A percentile compares a stretch with the other conserved stretches of the same genome.
Evolutionary conservation across 1,140 invertebrate genomes (phyloP).

Genomic region (Platorchestia sp.): DNA sequence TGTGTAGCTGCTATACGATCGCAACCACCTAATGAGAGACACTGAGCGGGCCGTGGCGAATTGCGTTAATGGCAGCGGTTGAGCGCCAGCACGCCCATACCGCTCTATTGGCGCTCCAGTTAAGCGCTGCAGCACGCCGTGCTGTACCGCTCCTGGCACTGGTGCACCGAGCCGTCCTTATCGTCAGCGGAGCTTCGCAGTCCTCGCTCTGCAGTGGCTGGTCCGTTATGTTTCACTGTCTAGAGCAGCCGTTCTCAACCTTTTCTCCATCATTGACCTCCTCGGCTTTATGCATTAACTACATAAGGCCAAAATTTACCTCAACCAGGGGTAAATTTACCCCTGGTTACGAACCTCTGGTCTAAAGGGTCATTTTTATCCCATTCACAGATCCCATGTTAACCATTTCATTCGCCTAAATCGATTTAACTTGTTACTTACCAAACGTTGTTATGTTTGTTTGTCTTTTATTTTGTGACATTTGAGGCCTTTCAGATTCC

Average conservation of each 20-base stretch:
- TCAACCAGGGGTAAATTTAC: no score
- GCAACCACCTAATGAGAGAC: constrained; percentile 21
- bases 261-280: no score
- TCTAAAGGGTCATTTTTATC: background rate
- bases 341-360: no score
- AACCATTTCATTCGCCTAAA: background rate
- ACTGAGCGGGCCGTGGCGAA: constrained; percentile 18
- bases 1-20: constrained; percentile 21
- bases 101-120: constrained; percentile 38
- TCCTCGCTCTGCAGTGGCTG: background rate
- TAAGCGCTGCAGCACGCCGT: background rate
- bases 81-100: constrained; percentile 42
- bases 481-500: background rate
- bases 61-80: constrained; percentile 45
- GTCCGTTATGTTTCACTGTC: background rate
- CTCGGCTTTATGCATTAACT: no score
- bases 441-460: background rate
- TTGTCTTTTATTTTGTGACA: background rate
- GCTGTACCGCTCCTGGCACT: background rate
- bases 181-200: background rate
- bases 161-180: background rate
- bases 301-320: no score
- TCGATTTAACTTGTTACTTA: background rate
- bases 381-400: background rate
- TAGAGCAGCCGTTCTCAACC: no score